A percentile compares a stretch with the other conserved stretches of the same genome.
phyloP scores from a whole-genome alignment of 2,797 vertebrate species.

The Periparus ater region DNA sequence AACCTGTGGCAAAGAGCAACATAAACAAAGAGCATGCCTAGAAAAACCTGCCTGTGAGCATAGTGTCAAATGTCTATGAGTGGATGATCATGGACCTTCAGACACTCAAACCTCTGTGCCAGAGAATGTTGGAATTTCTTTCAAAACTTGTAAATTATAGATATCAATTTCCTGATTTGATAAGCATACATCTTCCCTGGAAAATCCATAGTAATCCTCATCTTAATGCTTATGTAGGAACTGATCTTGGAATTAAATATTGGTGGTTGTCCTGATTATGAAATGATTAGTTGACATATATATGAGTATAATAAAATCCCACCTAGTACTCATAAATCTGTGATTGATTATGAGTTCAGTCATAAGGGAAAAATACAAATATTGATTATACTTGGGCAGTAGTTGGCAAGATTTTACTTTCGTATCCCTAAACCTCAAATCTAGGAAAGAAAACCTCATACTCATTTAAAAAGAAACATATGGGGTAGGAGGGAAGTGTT shows the following conservation, averaged over 20 bases:
- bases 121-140: background rate
- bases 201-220: conserved; percentile 20
- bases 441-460: conserved; percentile 7
- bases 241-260: background rate
- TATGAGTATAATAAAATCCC: conserved; percentile 26
- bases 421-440: background rate
- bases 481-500: background rate
- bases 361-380: conserved; percentile 22
- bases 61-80: background rate
- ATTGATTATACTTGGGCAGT: conserved; percentile 12
- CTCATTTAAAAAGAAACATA: background rate
- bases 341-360: conserved; percentile 11
- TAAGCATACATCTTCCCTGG: background rate
- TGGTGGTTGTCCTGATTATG: background rate
- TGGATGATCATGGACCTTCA: background rate
- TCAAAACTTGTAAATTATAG: background rate
- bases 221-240: background rate
- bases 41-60: background rate
- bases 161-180: background rate
- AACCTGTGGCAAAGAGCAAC: background rate
- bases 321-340: conserved; percentile 16
- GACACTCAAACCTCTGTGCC: background rate
- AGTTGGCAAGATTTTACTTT: conserved; percentile 31
- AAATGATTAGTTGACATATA: conserved; percentile 36
- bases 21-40: background rate